A percentile compares a stretch with the other conserved stretches of the same genome.
Conservation (phyloP, 2,888 invertebrate genomes). For the Miltochrista miniata region DNA sequence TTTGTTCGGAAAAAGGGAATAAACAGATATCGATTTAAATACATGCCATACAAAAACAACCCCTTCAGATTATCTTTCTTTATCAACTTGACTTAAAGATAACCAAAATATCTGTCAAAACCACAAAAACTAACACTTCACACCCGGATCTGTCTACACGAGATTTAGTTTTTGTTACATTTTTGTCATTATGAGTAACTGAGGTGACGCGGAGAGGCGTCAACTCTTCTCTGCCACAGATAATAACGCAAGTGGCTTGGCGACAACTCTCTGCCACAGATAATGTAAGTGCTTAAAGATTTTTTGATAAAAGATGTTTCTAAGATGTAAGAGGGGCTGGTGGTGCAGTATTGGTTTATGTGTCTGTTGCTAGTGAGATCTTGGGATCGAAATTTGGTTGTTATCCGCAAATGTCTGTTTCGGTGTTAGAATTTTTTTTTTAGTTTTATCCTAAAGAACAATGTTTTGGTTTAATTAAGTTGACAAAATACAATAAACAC, state of each 20-base stretch:
- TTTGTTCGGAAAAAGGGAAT: too few species aligned
- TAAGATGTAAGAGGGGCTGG: too few species aligned
- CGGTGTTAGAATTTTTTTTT: too few species aligned
- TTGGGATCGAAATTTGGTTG: too few species aligned
- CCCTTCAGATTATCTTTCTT: neutral
- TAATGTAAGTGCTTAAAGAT: neutral
- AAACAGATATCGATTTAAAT: too few species aligned
- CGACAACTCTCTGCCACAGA: neutral
- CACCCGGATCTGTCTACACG: slow-evolving; percentile 3
- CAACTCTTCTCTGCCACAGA: neutral
- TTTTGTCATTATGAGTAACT: slow-evolving; percentile 1
- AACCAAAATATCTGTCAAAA: slow-evolving; percentile 1
- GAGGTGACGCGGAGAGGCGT: neutral
- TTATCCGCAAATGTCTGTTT: too few species aligned
- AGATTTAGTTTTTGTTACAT: neutral
- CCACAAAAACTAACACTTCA: slow-evolving; percentile 1
- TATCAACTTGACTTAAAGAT: neutral
- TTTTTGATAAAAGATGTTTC: neutral
- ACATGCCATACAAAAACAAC: neutral
- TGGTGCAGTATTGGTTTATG: too few species aligned
- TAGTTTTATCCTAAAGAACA: too few species aligned
- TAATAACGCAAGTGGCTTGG: slow-evolving; percentile 1
- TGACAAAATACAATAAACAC: too few species aligned
- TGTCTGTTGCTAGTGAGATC: too few species aligned
- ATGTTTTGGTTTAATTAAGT: too few species aligned